phyloP scores from a whole-genome alignment of 2,888 invertebrate species.

The Alloscopus bannaensis region DNA sequence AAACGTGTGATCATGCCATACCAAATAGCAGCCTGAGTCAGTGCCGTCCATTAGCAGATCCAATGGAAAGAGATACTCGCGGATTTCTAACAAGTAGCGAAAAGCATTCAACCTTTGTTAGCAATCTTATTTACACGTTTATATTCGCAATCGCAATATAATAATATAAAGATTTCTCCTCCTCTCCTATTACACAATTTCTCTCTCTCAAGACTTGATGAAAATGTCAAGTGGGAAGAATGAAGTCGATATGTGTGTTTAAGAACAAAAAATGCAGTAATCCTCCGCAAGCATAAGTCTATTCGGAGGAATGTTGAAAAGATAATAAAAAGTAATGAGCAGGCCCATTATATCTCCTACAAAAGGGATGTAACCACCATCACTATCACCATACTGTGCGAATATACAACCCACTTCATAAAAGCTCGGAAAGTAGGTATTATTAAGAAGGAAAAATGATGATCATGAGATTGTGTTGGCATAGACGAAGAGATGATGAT shows the following conservation, averaged over 20 bases:
- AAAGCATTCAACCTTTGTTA: neutral
- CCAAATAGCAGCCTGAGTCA: too few relatives aligned
- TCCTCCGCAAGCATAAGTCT: neutral
- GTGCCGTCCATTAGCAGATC: too few relatives aligned
- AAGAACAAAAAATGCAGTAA: slow-evolving; percentile 13
- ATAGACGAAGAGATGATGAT: too few relatives aligned
- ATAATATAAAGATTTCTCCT: too few relatives aligned
- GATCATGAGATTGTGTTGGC: too few relatives aligned
- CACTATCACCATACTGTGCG: neutral
- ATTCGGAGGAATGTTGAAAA: slow-evolving; percentile 21
- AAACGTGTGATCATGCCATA: too few relatives aligned
- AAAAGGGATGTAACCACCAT: slow-evolving; percentile 11
- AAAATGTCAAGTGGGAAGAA: slow-evolving; percentile 39
- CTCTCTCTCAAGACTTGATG: slow-evolving; percentile 32
- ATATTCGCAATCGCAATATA: slow-evolving; percentile 22
- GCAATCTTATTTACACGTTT: slow-evolving; percentile 1
- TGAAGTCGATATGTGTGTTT: slow-evolving; percentile 3
- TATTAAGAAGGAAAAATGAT: slow-evolving; percentile 29
- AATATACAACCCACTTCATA: neutral
- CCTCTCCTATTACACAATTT: slow-evolving; percentile 25
- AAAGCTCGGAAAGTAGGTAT: slow-evolving; percentile 18
- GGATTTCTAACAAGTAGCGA: neutral
- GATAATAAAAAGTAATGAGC: slow-evolving; percentile 56
- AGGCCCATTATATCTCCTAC: slow-evolving; percentile 37
- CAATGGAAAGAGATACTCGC: too few relatives aligned